A percentile compares a stretch with the other conserved stretches of the same genome.
Evolutionary conservation across 2,888 invertebrate genomes (phyloP).

Genomic region (Actias luna): DNA sequence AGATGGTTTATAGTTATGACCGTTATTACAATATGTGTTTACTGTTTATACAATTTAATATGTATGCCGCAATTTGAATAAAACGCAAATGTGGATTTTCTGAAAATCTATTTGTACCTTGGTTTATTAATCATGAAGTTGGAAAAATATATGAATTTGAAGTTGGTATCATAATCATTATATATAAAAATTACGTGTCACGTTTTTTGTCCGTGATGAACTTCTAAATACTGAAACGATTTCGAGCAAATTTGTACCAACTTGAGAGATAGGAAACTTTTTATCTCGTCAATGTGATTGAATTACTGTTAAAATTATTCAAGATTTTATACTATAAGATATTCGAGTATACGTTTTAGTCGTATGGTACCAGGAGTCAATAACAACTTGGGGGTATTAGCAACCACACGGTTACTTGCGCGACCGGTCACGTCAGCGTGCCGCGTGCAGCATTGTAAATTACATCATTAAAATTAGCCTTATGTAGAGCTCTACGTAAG

Average conservation of each 20-base stretch:
- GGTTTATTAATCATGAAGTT: background rate
- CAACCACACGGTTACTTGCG: conserved; percentile 65
- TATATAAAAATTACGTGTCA: too few species aligned
- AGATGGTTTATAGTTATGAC: background rate
- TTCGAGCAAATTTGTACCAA: too few species aligned
- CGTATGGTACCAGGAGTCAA: conserved; percentile 65
- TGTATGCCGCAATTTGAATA: background rate
- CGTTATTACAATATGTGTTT: background rate
- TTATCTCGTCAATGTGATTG: too few species aligned
- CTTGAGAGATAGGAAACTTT: too few species aligned
- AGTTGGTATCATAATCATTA: too few species aligned
- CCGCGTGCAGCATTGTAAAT: conserved; percentile 70
- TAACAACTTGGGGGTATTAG: conserved; percentile 56
- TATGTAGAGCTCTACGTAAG: conserved; percentile 68
- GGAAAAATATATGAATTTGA: background rate
- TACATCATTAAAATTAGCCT: conserved; percentile 76
- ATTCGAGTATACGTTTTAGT: conserved; percentile 23
- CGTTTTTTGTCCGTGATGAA: too few species aligned
- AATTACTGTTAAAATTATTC: conserved; percentile 2
- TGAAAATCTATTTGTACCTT: background rate
- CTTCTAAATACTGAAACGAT: too few species aligned
- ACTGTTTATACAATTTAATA: background rate
- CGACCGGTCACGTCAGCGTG: conserved; percentile 64
- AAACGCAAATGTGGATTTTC: too few species aligned
- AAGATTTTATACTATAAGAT: too few species aligned